Evolutionary conservation across 2,113 vertebrate genomes (phyloP), one percentile per base, ranked within the genome.

Genomic region (Fukomys damarensis): DNA sequence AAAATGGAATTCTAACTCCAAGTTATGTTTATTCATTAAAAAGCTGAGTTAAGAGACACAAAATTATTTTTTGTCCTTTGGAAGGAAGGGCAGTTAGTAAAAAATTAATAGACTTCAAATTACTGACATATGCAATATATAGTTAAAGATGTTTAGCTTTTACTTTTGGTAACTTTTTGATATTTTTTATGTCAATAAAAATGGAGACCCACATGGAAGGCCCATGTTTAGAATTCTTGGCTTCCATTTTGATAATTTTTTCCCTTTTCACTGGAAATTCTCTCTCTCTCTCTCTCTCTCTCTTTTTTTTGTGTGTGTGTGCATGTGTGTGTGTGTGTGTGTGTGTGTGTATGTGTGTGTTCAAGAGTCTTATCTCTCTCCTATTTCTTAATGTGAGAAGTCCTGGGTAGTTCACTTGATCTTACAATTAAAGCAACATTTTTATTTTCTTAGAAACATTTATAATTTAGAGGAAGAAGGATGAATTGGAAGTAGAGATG

Each of bases 91-190:
- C 13, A n/a, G 52, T 91, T 77, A 82, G 26, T 43, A 54, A 77
- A 94, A 88, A 91, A 49, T n/a, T 66, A 38, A 54, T 54, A 19
- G 7, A 46, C 28, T 91, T 96, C n/a, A 63, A 86, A 91, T 91
- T 91, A 54, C 65, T 30, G 43, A 91, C 59, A 11, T 68, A 4
- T 46, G 28, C 61, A 65, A 20, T 54, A 24, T 72, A 63, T 9
- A 70, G 41, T 49, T 70, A 65, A 72, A 74, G 17, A 46, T 76
- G 9, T 66, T 1, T 56, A 85, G 10, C 38, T 84, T 24, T 94
- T 85, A 38, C 43, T 63, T 94, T 52, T 81, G 32, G 46, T 85
- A n/a, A n/a, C n/a, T n/a, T n/a, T n/a, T n/a, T n/a, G n/a, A 5
- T 0, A 81, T 13, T 83, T 95, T 95, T 92, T 79, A 43, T 65